These are phyloP conservation scores for Echiichthys vipera DNA, from an alignment of 2,797 vertebrate genomes.

Conservation along the genomic window DNA sequence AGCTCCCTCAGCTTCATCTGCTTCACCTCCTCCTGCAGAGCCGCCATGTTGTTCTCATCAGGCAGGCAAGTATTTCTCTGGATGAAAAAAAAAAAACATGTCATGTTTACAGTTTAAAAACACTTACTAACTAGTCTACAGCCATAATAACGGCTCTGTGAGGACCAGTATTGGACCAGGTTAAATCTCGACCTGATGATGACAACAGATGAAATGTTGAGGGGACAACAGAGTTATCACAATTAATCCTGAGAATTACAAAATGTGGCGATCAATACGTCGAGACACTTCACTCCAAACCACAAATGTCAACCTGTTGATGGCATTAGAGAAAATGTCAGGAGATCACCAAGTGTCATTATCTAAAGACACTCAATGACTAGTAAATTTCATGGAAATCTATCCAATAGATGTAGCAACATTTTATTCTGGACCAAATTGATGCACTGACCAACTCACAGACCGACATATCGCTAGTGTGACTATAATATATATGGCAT, in stretches of 20 bases:
- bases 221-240: background rate
- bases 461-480: background rate
- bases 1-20: constrained; percentile 92
- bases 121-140: background rate
- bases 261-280: too few relatives aligned
- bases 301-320: background rate
- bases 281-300: background rate
- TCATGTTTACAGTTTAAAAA: background rate
- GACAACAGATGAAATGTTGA: background rate
- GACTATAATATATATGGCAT: too few relatives aligned
- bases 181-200: background rate
- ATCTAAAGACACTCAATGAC: too few relatives aligned
- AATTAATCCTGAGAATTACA: background rate
- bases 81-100: constrained; percentile 13
- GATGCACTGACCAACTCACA: background rate
- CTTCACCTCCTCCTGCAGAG: constrained; percentile 93
- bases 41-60: constrained; percentile 91
- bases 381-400: too few relatives aligned
- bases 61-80: constrained; percentile 92
- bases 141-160: background rate
- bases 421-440: background rate
- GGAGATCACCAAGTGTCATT: too few relatives aligned
- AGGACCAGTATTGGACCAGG: too few relatives aligned
- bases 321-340: background rate
- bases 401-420: background rate